Evolutionary conservation across 1,140 invertebrate genomes (phyloP), one percentile per base, ranked within the genome.

Genomic region (Oedothorax gibbosus): DNA sequence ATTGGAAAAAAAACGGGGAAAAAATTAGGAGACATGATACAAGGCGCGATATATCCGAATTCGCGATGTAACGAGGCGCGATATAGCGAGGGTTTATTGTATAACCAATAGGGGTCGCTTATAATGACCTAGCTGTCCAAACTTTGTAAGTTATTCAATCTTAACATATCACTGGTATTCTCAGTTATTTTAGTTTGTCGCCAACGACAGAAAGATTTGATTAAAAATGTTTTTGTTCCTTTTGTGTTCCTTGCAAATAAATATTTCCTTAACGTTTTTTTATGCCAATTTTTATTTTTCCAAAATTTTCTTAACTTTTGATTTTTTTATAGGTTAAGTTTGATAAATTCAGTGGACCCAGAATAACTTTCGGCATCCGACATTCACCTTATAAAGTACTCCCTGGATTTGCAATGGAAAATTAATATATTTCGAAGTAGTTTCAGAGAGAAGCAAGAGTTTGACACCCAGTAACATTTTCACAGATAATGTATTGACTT

Each of bases 351-450:
- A 84, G 81, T 15, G 66, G 71, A 21, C 81, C 81, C 49, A 66
- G 81, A 54, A 75, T 84, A 14, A 84, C 81, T 11, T 84, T 84
- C 68, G 81, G 81, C 7, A 84, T 84, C 0, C 12, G 51, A 9
- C 81, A 84, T 66, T 56, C 60, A 18, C 81, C 60, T 7, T 84
- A 15, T 18, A 75, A 84, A 49, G 62, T 53, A 18, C 51, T 66
- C 8, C 81, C 81, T 5, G 81, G 81, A 84, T 84, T 84, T 84
- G 81, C 57, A 12, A 64, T 72, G 4, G 71, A 76, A 64, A 76
- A 75, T 11, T 84, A 18, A 81, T 18, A 5, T 53, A 49, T 14
- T 51, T 11, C 6, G 5, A n/a, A n/a, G n/a, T n/a, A n/a, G n/a
- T n/a, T n/a, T n/a, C n/a, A n/a, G 21, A 69, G 3, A 21, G 18